phyloP scores from a whole-genome alignment of 2,113 vertebrate species.

The Trochalopteron elliotii region DNA sequence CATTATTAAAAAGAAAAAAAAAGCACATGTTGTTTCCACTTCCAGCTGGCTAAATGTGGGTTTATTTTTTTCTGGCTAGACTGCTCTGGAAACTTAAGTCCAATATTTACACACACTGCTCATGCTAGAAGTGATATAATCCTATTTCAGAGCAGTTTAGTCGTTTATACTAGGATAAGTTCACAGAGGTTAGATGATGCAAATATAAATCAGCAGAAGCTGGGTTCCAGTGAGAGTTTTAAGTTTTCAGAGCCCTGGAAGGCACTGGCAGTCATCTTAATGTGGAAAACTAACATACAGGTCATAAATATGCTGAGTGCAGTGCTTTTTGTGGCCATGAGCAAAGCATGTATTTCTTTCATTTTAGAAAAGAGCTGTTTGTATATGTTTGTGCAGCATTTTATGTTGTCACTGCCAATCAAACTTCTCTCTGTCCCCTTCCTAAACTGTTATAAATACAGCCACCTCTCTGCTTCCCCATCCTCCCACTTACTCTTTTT shows the following conservation, averaged over 20 bases:
- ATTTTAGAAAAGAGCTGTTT: not conserved
- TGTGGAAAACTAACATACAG: not conserved
- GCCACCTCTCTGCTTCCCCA: not conserved
- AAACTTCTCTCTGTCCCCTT: not conserved
- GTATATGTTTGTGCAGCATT: not conserved
- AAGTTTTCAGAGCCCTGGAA: slow-evolving; percentile 53
- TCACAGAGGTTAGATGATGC: slow-evolving; percentile 36
- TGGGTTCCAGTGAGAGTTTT: slow-evolving; percentile 7
- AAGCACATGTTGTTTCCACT: not conserved
- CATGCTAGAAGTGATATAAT: not conserved
- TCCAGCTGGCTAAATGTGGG: not conserved
- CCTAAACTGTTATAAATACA: not conserved
- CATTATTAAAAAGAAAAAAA: not conserved
- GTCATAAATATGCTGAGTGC: slow-evolving; percentile 13
- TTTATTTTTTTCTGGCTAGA: slow-evolving; percentile 11
- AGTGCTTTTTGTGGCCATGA: not conserved
- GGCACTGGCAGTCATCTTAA: slow-evolving; percentile 33
- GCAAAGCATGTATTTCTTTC: not conserved
- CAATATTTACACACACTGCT: slow-evolving; percentile 6
- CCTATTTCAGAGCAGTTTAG: slow-evolving; percentile 44
- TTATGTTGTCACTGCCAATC: not conserved
- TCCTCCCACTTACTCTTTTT: not conserved
- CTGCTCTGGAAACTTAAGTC: not conserved
- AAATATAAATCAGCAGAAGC: not conserved
- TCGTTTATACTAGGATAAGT: not conserved